Evolutionary conservation across 2,888 invertebrate species (phyloP), one percentile per base, ranked within the genome.

Genomic region (Lasioglossum oenotherae): DNA sequence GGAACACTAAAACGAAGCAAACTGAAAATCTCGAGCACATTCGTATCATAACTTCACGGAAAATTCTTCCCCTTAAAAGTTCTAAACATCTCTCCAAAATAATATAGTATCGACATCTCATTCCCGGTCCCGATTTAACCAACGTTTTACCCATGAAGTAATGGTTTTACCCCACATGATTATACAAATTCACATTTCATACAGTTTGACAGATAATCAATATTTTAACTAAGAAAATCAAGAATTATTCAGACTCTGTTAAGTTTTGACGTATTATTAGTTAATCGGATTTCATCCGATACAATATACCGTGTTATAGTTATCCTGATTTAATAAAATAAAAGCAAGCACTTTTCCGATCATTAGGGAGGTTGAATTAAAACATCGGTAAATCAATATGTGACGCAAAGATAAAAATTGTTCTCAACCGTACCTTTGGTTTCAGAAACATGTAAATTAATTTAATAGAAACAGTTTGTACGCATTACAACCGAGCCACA

Each of bases 1-100:
- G 77, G 77, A 78, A 84, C 82, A 82, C 53, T 60, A 69, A 77
- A 84, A 77, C 82, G 84, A 78, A 77, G 69, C 57, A 72, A 57
- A 57, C 44, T 57, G 44, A 69, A 84, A 77, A 67, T 67, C 67
- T 76, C 64, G 35, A 76, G 60, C 60, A 69, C 16, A 57, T 76
- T 14, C 73, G 31, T 27, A 44, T 31, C 74, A 57, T 78, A 82
- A 72, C 49, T 64, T 27, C n/a, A 12, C 12, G 38, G 71, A 41
- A 71, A 71, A 71, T 69, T 69, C 69, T 38, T 23, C 69, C 23
- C 41, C 38, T 71, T 41, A 38, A 41, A 71, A 71, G 19, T 71
- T 71, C 71, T 14, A 71, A 71, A 71, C 38, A 41, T 41, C 41
- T 41, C 23, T 41, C 23, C n/a, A 38, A 71, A 71, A 71, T 71